Evolutionary conservation across 2,888 invertebrate genomes (phyloP), one percentile per base, ranked within the genome.

Genomic region (Mesoligia furuncula): DNA sequence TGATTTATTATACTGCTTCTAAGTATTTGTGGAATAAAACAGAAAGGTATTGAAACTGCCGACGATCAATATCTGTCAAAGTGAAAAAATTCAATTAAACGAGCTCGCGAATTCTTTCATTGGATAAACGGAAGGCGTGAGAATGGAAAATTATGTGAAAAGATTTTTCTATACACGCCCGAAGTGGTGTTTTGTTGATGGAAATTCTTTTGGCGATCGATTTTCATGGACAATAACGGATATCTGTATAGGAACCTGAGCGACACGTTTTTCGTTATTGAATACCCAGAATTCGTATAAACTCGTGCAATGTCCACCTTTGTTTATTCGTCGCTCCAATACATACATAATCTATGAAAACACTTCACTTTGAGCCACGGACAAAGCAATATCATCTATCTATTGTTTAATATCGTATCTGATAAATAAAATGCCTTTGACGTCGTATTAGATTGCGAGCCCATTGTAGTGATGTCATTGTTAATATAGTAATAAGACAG

Each of bases 41-140:
- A 94, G 93, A 92, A 92, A 93, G 92, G 93, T 93, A 94, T 95
- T 94, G 93, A 94, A 94, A 92, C 89, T 90, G 91, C 90, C 88
- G 88, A 90, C 94, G 93, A 95, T 95, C 95, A 95, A 95, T 96
- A 95, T 93, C 95, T 94, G 94, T 94, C 95, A 94, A 94, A 93
- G 93, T 87, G 90, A 91, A 93, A 95, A 95, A 94, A 93, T 90
- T 94, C 95, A 95, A 95, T 95, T 95, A 95, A 95, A 94, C 93
- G 90, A 90, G 89, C 89, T 90, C 88, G 88, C 89, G 92, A 91
- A 93, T 94, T 94, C 94, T 93, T 95, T 94, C 92, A 93, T 91
- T 92, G 92, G 91, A 91, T 94, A 94, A 95, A 94, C 94, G 94
- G 93, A 93, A 94, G 91, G 93, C 92, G 92, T 93, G 92, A 93